Evolutionary conservation across 2,113 vertebrate species (phyloP).

Genomic region (Neolamprologus falcicula): DNA sequence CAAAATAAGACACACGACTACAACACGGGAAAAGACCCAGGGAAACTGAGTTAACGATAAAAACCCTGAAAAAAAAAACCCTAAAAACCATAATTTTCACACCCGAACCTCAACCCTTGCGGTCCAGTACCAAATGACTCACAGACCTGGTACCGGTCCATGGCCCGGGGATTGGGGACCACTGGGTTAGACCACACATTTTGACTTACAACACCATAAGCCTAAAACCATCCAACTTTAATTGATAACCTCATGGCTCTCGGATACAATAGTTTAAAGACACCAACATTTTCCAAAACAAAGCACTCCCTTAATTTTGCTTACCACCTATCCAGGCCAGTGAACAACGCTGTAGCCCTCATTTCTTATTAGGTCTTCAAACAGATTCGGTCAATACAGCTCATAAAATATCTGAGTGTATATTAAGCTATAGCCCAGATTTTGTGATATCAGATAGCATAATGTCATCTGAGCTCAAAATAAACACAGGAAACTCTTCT

Average conservation of each 20-base stretch:
- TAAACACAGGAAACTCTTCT: not conserved
- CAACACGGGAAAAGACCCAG: no score
- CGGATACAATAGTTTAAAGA: not conserved
- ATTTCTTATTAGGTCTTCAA: not conserved
- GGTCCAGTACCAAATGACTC: no score
- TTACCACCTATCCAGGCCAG: not conserved
- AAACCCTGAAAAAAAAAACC: not conserved
- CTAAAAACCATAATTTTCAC: fast-evolving
- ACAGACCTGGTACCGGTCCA: not conserved
- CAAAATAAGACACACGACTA: no score
- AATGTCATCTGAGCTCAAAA: fast-evolving
- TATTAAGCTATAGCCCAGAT: not conserved
- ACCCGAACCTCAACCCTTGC: fast-evolving
- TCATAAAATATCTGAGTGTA: not conserved
- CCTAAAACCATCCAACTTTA: not conserved
- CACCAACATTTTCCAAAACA: not conserved
- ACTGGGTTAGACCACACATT: not conserved
- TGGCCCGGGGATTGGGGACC: not conserved
- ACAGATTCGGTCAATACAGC: not conserved
- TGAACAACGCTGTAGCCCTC: not conserved
- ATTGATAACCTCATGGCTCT: not conserved
- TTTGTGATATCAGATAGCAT: not conserved
- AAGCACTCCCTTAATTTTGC: not conserved
- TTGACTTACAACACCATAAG: not conserved
- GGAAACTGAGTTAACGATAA: no score